These are phyloP conservation scores for Clinocottus analis DNA, from an alignment of 2,113 vertebrate species.

Conservation along the genomic window DNA sequence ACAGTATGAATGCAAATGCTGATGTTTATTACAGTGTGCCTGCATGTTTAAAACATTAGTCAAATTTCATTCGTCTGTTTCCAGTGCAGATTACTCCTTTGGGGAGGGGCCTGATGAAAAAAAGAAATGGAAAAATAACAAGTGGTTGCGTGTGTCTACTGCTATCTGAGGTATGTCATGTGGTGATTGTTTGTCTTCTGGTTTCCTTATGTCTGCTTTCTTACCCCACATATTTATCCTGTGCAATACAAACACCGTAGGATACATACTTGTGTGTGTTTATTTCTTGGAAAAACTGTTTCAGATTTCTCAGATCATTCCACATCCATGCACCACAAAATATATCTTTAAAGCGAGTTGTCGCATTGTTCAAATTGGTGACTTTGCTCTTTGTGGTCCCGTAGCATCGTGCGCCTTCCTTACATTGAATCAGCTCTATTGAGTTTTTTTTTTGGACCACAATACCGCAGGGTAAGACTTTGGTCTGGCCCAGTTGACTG, in stretches of 20 bases:
- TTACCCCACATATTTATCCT: not conserved
- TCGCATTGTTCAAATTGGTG: constrained; percentile 45
- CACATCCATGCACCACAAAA: constrained; percentile 26
- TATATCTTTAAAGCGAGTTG: constrained; percentile 32
- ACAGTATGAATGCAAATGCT: constrained; percentile 67
- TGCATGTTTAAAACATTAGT: constrained; percentile 74
- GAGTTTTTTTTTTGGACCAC: constrained; percentile 68
- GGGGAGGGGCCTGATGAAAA: constrained; percentile 19
- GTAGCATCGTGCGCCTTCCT: constrained; percentile 43
- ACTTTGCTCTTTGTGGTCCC: constrained; percentile 55
- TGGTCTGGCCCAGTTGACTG: constrained; percentile 73
- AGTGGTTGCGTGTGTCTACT: not conserved
- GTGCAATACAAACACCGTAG: constrained; percentile 16
- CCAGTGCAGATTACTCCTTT: constrained; percentile 14
- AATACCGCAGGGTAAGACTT: constrained; percentile 64
- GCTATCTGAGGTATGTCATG: constrained; percentile 21
- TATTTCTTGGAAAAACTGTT: constrained; percentile 19
- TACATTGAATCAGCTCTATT: constrained; percentile 61
- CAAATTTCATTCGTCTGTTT: constrained; percentile 51
- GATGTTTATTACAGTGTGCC: constrained; percentile 68
- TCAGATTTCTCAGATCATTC: constrained; percentile 42
- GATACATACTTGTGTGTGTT: constrained; percentile 19
- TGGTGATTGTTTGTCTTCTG: constrained; percentile 15
- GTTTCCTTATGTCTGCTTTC: constrained; percentile 2
- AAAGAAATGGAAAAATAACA: constrained; percentile 3